Evolutionary conservation across 2,797 vertebrate genomes (phyloP).

Genomic region (Moxostoma hubbsi): DNA sequence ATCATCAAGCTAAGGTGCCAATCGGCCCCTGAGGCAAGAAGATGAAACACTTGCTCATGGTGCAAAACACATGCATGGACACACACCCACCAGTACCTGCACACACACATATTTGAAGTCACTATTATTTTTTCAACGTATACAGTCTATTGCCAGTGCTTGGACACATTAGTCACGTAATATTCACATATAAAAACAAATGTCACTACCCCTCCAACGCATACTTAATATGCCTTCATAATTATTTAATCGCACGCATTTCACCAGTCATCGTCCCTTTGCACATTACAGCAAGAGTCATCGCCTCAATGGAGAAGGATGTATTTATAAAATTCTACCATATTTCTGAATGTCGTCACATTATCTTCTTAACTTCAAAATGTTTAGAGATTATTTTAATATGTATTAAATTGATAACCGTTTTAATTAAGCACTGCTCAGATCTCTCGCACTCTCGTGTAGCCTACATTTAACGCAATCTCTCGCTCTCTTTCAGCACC

Average conservation of each 20-base stretch:
- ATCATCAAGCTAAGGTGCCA: slow-evolving; percentile 33
- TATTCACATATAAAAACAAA: background rate
- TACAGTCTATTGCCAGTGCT: background rate
- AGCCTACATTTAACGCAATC: slow-evolving; percentile 23
- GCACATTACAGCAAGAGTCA: background rate
- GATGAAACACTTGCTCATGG: slow-evolving; percentile 37
- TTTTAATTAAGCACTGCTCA: slow-evolving; percentile 20
- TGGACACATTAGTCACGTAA: background rate
- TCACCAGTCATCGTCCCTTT: background rate
- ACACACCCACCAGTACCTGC: slow-evolving; percentile 27
- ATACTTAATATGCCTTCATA: background rate
- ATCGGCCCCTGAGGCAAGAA: slow-evolving; percentile 10
- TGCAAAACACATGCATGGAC: slow-evolving; percentile 43
- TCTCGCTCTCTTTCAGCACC: slow-evolving; percentile 40
- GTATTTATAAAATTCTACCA: background rate
- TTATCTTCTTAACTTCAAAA: background rate
- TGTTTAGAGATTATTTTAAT: too few species aligned
- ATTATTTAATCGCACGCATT: background rate
- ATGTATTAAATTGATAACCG: background rate
- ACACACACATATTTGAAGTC: slow-evolving; percentile 28
- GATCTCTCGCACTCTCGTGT: slow-evolving; percentile 24
- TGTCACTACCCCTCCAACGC: background rate
- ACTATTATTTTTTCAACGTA: slow-evolving; percentile 6
- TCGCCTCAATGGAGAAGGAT: background rate
- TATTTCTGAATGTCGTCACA: background rate